Evolutionary conservation across 2,888 invertebrate genomes (phyloP), one percentile per base, ranked within the genome.

Genomic region (Nemotelus pantherinus): DNA sequence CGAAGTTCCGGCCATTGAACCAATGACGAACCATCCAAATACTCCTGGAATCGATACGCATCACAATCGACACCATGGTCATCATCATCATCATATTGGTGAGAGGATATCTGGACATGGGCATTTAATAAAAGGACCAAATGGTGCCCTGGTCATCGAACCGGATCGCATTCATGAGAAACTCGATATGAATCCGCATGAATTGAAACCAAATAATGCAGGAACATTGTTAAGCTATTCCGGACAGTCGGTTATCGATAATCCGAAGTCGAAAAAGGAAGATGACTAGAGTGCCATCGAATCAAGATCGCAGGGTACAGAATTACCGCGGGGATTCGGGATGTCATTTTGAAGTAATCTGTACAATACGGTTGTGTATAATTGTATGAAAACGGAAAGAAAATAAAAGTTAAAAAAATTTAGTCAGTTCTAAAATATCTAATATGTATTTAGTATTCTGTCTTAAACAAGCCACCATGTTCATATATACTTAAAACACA

Each of bases 141-240:
- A 90, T 83, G 89, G 89, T 50, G 89, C 89, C 45, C 85, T 90
- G 82, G 88, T 89, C 3, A 83, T 90, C 6, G 87, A 89, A 77
- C 88, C 87, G 0, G 86, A 81, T 60, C 9, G 75, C 43, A 67
- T 79, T 41, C 89, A 89, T 81, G 88, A 89, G 77, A 90, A 90
- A 81, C 85, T 91, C n/a, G 89, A 90, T 81, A 88, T 91, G 10
- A 90, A 90, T 78, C 89, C 90, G 0, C 90, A 91, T 80, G 88
- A 90, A 78, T 84, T 91, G 63, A 89, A 89, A 80, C 90, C 91
- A 2, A 91, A 91, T 60, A 88, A 90, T 63, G 90, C 89, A 77
- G 91, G 91, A 0, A 88, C 89, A 60, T 89, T 91, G 70, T 88
- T 91, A 79, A 88, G 89, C 81, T 91, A 91, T 81, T 86, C 84